Evolutionary conservation across 2,113 vertebrate genomes (phyloP), one percentile per base, ranked within the genome.

Genomic region (Carettochelys insculpta): DNA sequence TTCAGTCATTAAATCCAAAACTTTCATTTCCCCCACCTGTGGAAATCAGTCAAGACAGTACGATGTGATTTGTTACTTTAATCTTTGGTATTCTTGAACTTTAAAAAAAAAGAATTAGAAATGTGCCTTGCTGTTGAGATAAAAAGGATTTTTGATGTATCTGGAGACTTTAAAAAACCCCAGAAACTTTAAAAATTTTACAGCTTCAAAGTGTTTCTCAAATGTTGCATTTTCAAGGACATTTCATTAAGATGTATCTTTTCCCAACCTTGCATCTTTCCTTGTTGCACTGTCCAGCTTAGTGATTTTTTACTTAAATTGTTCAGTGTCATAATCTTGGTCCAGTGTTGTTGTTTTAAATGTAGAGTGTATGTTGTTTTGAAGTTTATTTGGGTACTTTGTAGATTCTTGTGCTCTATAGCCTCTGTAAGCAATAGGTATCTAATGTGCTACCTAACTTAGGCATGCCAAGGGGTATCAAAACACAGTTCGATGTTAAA

Each of bases 201-300:
- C 83, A 77, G 71, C 73, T 92, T 96, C 80, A 96, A 96, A 95
- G 92, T 48, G 43, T 95, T 94, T 92, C 77, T 77, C 79, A 93
- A 93, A 85, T 87, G 76, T 90, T 90, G 17, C 77, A 83, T 91
- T 94, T 95, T 90, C 71, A 95, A 84, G 94, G 93, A 76, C 82
- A 51, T 94, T 94, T 95, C 80, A 83, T 87, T 86, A 85, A n/a
- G 31, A 43, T 83, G 73, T 48, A 50, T 83, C 54, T 65, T 65
- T 78, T 38, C 56, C 77, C 61, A 52, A 80, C 27, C 9, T 83
- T 82, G 45, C 89, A 83, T 80, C 82, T 58, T 61, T 87, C 80
- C 54, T 80, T 89, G 80, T 85, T 82, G 47, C 27, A 88, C 54
- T 89, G 22, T 93, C 47, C 88, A 86, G 85, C 38, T 53, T 79